Evolutionary conservation across 1,140 invertebrate genomes (phyloP).

Genomic region (Atta colombica): DNA sequence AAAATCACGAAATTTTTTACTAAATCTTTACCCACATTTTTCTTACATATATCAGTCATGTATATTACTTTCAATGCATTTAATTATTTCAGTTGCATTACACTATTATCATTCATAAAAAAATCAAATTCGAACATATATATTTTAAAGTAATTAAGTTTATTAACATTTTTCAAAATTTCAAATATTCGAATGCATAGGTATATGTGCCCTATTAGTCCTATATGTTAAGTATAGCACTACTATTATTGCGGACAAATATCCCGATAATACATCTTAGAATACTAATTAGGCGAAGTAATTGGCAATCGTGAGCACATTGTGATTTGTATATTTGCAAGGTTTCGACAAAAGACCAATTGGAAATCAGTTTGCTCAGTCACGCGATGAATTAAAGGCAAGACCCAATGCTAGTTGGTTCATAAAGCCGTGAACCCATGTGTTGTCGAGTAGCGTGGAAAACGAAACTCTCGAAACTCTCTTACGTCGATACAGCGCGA

Average conservation of each 20-base stretch:
- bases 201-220: too few relatives aligned
- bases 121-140: background rate
- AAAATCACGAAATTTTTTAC: too few relatives aligned
- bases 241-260: too few relatives aligned
- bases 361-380: background rate
- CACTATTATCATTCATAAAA: background rate
- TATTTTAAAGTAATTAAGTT: background rate
- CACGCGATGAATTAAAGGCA: slow-evolving; percentile 13
- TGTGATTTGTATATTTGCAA: background rate
- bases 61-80: too few relatives aligned
- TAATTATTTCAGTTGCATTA: background rate
- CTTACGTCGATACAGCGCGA: slow-evolving; percentile 64
- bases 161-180: background rate
- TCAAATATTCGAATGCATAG: background rate
- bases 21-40: too few relatives aligned
- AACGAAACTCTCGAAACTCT: slow-evolving; percentile 64
- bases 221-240: background rate
- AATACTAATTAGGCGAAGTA: slow-evolving; percentile 12
- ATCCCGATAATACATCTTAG: background rate
- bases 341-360: background rate
- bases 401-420: background rate
- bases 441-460: slow-evolving; percentile 38
- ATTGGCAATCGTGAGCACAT: slow-evolving; percentile 33
- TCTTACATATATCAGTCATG: too few relatives aligned
- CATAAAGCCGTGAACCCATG: background rate